Evolutionary conservation across 2,797 vertebrate genomes (phyloP).

Genomic region (Euthynnus affinis): DNA sequence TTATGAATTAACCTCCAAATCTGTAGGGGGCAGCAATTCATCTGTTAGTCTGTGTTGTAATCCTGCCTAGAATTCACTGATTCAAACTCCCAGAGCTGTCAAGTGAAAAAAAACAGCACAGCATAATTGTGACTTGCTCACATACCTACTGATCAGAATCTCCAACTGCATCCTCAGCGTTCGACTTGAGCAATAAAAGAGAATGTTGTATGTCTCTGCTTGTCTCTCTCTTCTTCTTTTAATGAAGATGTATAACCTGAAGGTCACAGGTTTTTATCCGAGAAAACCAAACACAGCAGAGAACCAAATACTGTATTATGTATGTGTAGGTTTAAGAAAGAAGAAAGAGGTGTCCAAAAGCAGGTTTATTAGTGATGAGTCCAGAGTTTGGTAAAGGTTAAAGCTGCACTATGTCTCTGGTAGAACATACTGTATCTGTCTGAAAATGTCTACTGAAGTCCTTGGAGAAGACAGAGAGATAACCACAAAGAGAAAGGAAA

Average conservation of each 20-base stretch:
- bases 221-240: not conserved
- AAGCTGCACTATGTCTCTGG: conserved; percentile 33
- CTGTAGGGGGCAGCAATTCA: conserved; percentile 29
- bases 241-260: not conserved
- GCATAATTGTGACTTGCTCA: conserved; percentile 34
- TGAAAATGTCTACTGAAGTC: conserved; percentile 46
- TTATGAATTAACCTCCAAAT: conserved; percentile 35
- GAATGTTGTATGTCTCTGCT: not conserved
- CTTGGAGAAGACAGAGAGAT: conserved; percentile 9
- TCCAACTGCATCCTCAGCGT: conserved; percentile 36
- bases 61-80: conserved; percentile 33
- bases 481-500: conserved; percentile 45
- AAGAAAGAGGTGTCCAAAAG: conserved; percentile 21
- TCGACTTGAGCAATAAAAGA: conserved; percentile 9
- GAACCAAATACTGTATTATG: conserved; percentile 4
- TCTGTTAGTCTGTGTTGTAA: conserved; percentile 6
- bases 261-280: conserved; percentile 11
- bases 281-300: not conserved
- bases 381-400: conserved; percentile 53
- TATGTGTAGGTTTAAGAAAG: conserved; percentile 6
- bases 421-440: conserved; percentile 37
- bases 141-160: conserved; percentile 26
- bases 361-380: conserved; percentile 39
- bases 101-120: conserved; percentile 15
- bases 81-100: conserved; percentile 37